Evolutionary conservation across 2,113 vertebrate genomes (phyloP).

Genomic region (Petrocephalus zakoni): DNA sequence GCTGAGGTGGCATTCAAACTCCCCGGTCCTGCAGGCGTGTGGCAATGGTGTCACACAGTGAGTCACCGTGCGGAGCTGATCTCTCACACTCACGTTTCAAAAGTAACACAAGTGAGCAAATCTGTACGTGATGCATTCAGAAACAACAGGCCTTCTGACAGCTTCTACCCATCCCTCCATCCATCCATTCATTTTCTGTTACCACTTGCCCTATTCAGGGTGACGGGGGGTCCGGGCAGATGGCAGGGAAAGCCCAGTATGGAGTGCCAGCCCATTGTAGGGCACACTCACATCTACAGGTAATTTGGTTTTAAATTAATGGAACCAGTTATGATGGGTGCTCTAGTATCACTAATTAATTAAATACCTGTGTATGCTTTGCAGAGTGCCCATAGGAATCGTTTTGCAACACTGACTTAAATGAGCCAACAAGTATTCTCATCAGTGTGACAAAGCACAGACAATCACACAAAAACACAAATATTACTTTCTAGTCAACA

Average conservation of each 20-base stretch:
- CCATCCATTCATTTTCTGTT: no score
- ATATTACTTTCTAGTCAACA: not conserved
- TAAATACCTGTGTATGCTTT: conserved; percentile 4
- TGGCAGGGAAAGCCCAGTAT: not conserved
- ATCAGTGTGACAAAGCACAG: not conserved
- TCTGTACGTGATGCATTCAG: conserved; percentile 6
- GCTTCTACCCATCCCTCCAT: no score
- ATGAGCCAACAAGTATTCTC: not conserved
- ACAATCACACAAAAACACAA: not conserved
- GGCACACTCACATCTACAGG: not conserved
- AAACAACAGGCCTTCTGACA: not conserved
- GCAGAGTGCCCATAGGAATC: not conserved
- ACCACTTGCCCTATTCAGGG: no score
- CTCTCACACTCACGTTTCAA: not conserved
- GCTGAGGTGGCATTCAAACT: not conserved
- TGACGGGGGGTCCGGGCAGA: no score
- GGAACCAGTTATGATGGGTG: not conserved
- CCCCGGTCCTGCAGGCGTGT: not conserved
- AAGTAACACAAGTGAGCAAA: not conserved
- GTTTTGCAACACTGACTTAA: not conserved
- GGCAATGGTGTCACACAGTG: not conserved
- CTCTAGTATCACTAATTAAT: conserved; percentile 19
- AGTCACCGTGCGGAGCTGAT: not conserved
- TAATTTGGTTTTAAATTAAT: not conserved
- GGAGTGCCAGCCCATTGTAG: not conserved